A percentile compares a stretch with the other conserved stretches of the same genome.
phyloP scores from a whole-genome alignment of 1,140 invertebrate species.

The Zophobas atratus region DNA sequence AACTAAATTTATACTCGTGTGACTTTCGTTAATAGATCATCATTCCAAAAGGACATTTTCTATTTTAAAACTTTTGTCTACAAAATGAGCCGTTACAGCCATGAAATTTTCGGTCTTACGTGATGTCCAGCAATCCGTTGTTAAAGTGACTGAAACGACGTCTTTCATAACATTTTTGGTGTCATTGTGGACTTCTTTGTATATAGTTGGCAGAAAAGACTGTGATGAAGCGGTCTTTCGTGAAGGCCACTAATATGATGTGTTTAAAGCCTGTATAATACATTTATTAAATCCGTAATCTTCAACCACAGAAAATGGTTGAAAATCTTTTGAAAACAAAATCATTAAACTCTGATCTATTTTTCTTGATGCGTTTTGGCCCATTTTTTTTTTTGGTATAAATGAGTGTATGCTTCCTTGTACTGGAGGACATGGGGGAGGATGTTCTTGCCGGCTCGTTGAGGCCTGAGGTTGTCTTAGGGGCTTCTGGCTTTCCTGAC shows the following conservation, averaged over 20 bases:
- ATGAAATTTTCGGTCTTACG: conserved; percentile 42
- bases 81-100: conserved; percentile 45
- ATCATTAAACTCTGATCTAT: too few relatives aligned
- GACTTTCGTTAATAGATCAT: not conserved
- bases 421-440: not conserved
- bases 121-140: conserved; percentile 55
- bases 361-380: conserved; percentile 55
- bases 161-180: conserved; percentile 31
- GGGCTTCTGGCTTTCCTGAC: too few relatives aligned
- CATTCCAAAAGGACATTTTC: conserved; percentile 20
- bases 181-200: conserved; percentile 44
- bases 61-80: conserved; percentile 45
- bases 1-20: conserved; percentile 45
- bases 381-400: conserved; percentile 32
- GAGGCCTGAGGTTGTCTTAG: too few relatives aligned
- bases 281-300: conserved; percentile 60
- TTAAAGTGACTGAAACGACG: conserved; percentile 32
- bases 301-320: conserved; percentile 62
- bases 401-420: not conserved
- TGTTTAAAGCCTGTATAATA: conserved; percentile 58
- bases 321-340: conserved; percentile 52
- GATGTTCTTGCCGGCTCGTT: too few relatives aligned
- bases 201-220: conserved; percentile 50
- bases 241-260: conserved; percentile 58
- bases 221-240: conserved; percentile 55